Conservation (phyloP, 2,113 vertebrate genomes). For the Gymnobelideus leadbeateri region DNA sequence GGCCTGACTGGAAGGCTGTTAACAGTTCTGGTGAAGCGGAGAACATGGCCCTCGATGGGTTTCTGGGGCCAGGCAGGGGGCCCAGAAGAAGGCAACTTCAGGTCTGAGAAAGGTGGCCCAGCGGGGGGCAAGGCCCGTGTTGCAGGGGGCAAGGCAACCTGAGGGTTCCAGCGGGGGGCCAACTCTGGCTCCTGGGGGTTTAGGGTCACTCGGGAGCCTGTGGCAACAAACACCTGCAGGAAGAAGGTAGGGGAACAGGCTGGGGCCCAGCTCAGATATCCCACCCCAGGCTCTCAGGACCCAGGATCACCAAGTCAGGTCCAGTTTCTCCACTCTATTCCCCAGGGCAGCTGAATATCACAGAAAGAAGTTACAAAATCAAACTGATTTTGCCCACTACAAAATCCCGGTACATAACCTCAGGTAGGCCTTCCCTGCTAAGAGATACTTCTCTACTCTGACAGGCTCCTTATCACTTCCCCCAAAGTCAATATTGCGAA, state of each 20-base stretch:
- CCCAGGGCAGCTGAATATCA: neutral
- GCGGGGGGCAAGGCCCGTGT: neutral
- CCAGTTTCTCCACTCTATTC: neutral
- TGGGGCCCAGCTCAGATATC: neutral
- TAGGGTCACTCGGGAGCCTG: constrained; percentile 2
- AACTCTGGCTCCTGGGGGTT: neutral
- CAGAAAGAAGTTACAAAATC: neutral
- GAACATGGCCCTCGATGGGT: neutral
- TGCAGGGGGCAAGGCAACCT: neutral
- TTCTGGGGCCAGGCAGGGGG: constrained; percentile 44
- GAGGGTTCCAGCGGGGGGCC: neutral
- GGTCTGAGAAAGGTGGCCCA: neutral
- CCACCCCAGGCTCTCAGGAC: neutral
- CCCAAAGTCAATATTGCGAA: neutral
- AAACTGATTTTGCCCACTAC: neutral
- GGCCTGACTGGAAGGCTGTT: constrained; percentile 68
- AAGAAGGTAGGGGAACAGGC: neutral
- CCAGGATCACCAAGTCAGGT: neutral
- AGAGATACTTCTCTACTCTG: too few relatives aligned
- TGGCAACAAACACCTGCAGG: constrained; percentile 53
- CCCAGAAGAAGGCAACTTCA: neutral
- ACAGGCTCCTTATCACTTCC: neutral
- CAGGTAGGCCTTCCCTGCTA: neutral
- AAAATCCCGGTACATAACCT: neutral
- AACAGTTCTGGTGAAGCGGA: constrained; percentile 79